Evolutionary conservation across 2,888 invertebrate species (phyloP), one percentile per base, ranked within the genome.

Genomic region (Caenorhabditis afra): DNA sequence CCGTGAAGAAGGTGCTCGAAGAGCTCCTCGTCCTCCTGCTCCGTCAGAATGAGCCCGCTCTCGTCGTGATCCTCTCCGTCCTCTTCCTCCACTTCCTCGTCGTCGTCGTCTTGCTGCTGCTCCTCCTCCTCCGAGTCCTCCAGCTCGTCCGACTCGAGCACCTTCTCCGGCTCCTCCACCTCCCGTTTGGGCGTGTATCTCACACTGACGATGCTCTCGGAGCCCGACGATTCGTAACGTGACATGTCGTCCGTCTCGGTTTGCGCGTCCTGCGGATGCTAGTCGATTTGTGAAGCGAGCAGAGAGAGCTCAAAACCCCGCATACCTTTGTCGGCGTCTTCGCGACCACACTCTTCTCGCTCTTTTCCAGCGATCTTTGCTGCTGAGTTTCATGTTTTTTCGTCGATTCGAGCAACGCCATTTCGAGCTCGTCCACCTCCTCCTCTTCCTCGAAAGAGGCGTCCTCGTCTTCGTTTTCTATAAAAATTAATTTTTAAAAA

Each of bases 381-480:
- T 29, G 39, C 11, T 64, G 16, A 22, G 58, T 58, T 22, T 73
- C 62, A 18, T 78, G 59, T 16, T 57, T 47, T 16, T 57, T 18
- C 5, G 61, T 53, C 20, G 73, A 79, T 29, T 73, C 67, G 10
- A 62, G 20, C 22, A 79, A 58, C 12, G 79, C 79, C 37, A 50
- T 57, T 62, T 79, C 79, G 1, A 79, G 37, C 22, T 73, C 59
- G n/a, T 66, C 71, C 12, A 57, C 71, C 49, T 78, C 73, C 11
- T 65, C 65, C n/a, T 78, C 78, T 35, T 47, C 77, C 10, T 70
- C 50, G 16, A 23, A 53, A 44, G 18, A n/a, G 12, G 68, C 64
- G n/a, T 37, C 44, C 10, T 55, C 49, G 18, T 50, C 47, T 8
- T 44, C 23, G 11, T 50, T 18, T 49, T 62, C n/a, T 39, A 44